These are phyloP conservation scores for Pammene fasciana DNA, from an alignment of 2,888 invertebrate species.

Conservation along the genomic window DNA sequence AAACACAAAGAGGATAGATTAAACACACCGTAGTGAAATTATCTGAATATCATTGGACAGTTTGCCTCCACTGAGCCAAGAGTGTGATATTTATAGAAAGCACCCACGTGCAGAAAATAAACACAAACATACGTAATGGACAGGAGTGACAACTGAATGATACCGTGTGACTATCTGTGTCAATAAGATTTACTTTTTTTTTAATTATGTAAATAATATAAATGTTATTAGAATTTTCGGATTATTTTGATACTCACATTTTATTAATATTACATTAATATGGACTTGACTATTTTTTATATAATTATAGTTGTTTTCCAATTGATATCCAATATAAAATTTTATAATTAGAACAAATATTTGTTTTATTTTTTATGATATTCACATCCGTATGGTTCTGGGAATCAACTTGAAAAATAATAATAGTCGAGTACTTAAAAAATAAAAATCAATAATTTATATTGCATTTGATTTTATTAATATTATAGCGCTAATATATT, in stretches of 20 bases:
- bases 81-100: constrained; percentile 72
- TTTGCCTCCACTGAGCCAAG: constrained; percentile 42
- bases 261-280: neutral
- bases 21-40: constrained; percentile 34
- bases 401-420: too few species aligned
- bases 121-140: constrained; percentile 53
- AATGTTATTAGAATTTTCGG: neutral
- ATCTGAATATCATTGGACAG: constrained; percentile 32
- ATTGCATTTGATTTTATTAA: too few species aligned
- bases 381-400: too few species aligned
- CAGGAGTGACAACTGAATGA: constrained; percentile 23
- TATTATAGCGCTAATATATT: too few species aligned
- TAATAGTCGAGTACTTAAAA: too few species aligned
- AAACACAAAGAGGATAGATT: constrained; percentile 42
- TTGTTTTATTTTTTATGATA: too few species aligned
- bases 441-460: too few species aligned
- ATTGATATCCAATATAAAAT: neutral
- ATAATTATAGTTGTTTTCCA: neutral
- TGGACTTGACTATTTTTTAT: neutral
- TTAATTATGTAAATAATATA: neutral
- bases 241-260: neutral
- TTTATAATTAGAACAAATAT: neutral
- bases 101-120: constrained; percentile 70
- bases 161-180: constrained; percentile 1
- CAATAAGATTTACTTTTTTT: neutral